phyloP scores from a whole-genome alignment of 2,797 vertebrate genomes.

The Jordanella pulchra region DNA sequence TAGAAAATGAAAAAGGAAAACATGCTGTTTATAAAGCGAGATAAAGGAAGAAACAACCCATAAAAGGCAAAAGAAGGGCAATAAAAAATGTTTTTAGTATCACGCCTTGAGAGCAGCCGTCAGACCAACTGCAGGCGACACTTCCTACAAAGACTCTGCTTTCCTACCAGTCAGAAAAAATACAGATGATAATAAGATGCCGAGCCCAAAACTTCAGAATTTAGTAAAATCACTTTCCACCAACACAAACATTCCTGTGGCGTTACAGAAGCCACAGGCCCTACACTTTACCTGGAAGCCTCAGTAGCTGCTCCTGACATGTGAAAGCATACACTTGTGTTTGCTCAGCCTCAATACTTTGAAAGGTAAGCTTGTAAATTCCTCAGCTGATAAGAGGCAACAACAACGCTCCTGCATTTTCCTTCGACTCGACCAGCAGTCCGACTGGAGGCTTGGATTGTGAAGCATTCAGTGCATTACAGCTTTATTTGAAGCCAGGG shows the following conservation, averaged over 20 bases:
- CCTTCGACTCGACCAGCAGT: constrained; percentile 26
- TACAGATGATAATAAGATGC: constrained; percentile 22
- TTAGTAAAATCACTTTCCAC: constrained; percentile 42
- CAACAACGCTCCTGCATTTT: constrained; percentile 35
- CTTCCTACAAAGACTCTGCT: constrained; percentile 20
- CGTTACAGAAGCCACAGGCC: constrained; percentile 43
- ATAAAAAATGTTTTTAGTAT: constrained; percentile 41
- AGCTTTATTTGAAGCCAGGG: constrained; percentile 40
- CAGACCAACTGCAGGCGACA: constrained; percentile 31
- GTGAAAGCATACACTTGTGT: constrained; percentile 36
- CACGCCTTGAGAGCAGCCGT: constrained; percentile 34
- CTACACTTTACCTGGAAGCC: constrained; percentile 41
- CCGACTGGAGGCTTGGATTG: constrained; percentile 28
- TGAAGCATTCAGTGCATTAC: constrained; percentile 30
- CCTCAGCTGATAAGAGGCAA: constrained; percentile 57
- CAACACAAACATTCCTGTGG: constrained; percentile 50
- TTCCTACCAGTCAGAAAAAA: constrained; percentile 9
- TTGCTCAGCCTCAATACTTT: constrained; percentile 37
- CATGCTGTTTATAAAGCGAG: constrained; percentile 9
- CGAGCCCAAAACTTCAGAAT: constrained; percentile 33
- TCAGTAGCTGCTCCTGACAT: constrained; percentile 28
- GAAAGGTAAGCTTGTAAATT: constrained; percentile 56
- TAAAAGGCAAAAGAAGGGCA: constrained; percentile 26
- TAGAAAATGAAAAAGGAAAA: constrained; percentile 8
- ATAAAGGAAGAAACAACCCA: constrained; percentile 33